Evolutionary conservation across 2,888 invertebrate genomes (phyloP), one percentile per base, ranked within the genome.

Genomic region (Dasysyrphus albostriatus): DNA sequence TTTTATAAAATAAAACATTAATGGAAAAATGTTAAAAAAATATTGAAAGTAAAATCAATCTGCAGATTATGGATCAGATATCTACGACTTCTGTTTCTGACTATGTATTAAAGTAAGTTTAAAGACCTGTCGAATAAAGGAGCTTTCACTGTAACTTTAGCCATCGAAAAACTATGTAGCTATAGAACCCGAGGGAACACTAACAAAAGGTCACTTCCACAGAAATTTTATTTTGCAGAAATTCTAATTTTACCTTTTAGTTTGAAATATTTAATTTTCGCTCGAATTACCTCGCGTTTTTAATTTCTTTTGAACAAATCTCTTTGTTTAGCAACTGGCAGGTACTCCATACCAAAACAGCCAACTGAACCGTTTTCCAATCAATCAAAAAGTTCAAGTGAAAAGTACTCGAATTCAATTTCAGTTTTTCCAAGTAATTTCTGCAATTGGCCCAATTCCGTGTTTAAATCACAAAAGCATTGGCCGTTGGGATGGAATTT

Each of bases 321-420:
- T 16, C 2, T 42, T 44, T 63, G n/a, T 44, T 19, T 37, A 6
- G 37, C 58, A 59, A 10, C 19, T 37, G 24, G 29, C 2, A 51
- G 7, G 14, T 39, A 39, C n/a, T 16, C 7, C 29, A 16, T 2
- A 59, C 12, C 2, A 44, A 44, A 63, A 16, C 29, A 29, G 5
- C 29, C 63, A 44, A 44, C 63, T 10, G n/a, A 16, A 47, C 10
- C 44, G n/a, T 44, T 14, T 65, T 65, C 44, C 44, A 81, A 84
- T 81, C 76, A 84, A 84, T 84, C 84, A 84, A 84, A 84, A 84
- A 65, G 67, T 81, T 72, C 65, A 75, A 80, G 59, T 73, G 72
- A 80, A 84, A 76, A 65, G 81, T 76, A 84, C 76, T 84, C 76
- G 59, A 59, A 84, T n/a, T 84, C 67, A 56, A 84, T 80, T 80